Base-by-base conservation (phyloP, 2,888 invertebrate species). In the Cybosia mesomella region DNA sequence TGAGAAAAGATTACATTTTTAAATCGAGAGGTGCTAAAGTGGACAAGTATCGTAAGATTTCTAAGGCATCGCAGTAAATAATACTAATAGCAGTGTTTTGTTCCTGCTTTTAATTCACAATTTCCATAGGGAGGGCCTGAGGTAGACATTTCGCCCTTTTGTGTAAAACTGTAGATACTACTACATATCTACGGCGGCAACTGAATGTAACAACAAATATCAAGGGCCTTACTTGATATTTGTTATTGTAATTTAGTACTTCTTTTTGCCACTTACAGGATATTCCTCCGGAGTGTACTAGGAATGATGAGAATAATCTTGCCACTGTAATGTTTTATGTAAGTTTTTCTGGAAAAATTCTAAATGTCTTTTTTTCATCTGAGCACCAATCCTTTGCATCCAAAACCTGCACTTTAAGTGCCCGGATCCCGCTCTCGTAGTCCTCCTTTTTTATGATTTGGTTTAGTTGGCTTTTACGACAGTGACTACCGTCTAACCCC, bases 251-350 rank as follows among this genome's bases (percentile, higher is more conserved):
- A n/a, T n/a, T n/a, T n/a, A n/a, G n/a, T n/a, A n/a, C n/a, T n/a
- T n/a, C 21, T n/a, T 63, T 36, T 11, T 61, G 80, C 57, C 72
- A 75, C 78, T 94, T 95, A 66, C 95, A 98, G 98, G 97, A 96
- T 11, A 92, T 97, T 36, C 1, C 15, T 58, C n/a, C 97, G 86
- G 99, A 99, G n/a, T 99, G 99, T 92, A 97, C 97, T 84, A 96
- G 96, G 81, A 95, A 97, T 28, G 97, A 97, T 74, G 99, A 99
- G 63, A 99, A 99, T 93, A 96, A 99, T 83, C 99, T 99, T 84
- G 99, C 99, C 18, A 99, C 99, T 0, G 97, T 98, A 76, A 94
- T 99, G 55, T 98, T 98, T 91, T 99, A 99, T 92, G 99, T 99
- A 95, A 97, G 98, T 97, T 55, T 22, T 15, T 15, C 15, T 15